Conservation (phyloP, 2,113 vertebrate species). For the Aspidoscelis tigris region DNA sequence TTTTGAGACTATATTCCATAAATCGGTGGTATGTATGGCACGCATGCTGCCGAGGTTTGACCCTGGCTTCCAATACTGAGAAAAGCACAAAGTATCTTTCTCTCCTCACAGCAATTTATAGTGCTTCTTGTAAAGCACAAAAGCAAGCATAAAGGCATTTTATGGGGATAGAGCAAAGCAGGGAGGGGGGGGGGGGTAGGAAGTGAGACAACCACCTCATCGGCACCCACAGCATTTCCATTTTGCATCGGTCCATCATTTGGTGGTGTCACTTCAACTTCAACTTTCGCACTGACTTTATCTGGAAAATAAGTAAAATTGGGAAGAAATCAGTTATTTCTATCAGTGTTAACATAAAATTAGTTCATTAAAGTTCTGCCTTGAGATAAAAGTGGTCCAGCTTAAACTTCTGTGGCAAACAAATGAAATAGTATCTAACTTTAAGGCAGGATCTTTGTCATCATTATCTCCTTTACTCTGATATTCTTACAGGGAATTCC, state of each 20-base stretch:
- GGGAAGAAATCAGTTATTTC: constrained; percentile 25
- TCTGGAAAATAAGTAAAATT: constrained; percentile 73
- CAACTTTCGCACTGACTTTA: constrained; percentile 83
- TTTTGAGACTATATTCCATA: not conserved
- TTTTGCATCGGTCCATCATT: constrained; percentile 90
- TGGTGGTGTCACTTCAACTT: constrained; percentile 92
- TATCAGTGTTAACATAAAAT: not conserved
- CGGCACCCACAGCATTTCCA: constrained; percentile 81
- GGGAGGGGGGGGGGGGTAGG: not conserved
- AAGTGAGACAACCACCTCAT: constrained; percentile 63
- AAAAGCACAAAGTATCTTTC: not conserved
- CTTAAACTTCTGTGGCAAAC: not conserved
- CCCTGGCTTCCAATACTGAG: not conserved
- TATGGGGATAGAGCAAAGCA: not conserved
- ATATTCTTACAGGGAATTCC: not conserved
- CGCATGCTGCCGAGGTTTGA: not conserved
- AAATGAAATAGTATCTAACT: not conserved
- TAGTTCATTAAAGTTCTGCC: not conserved
- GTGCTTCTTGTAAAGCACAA: constrained; percentile 4
- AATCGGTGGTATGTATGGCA: too few species aligned
- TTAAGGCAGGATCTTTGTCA: not conserved
- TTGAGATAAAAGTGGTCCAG: not conserved
- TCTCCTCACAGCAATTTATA: not conserved
- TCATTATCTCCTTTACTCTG: not conserved
- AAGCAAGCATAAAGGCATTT: constrained; percentile 20